Conservation (phyloP, 2,888 invertebrate genomes). For the Acronicta aceris region DNA sequence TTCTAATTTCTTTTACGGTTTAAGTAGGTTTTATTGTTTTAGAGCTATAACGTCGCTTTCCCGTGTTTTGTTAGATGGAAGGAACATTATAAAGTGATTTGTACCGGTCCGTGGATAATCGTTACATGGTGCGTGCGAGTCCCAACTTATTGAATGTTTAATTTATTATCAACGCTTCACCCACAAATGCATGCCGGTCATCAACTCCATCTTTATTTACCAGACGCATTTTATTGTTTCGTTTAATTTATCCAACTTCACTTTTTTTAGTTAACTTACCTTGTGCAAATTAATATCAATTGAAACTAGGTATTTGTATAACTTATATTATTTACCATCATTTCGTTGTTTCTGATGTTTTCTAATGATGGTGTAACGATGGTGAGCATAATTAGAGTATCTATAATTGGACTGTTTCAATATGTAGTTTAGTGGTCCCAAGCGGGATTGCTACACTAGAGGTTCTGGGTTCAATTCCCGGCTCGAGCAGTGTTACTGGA, state of each 20-base stretch:
- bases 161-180: slow-evolving; percentile 58
- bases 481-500: too few relatives aligned
- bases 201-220: slow-evolving; percentile 40
- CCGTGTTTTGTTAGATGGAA: slow-evolving; percentile 63
- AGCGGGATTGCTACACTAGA: too few relatives aligned
- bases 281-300: neutral
- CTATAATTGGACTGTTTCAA: too few relatives aligned
- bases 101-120: slow-evolving; percentile 70
- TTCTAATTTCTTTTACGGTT: slow-evolving; percentile 6
- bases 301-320: neutral
- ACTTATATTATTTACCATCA: neutral
- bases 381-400: too few relatives aligned
- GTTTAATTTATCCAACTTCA: neutral
- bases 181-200: slow-evolving; percentile 39
- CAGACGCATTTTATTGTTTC: slow-evolving; percentile 8
- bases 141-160: slow-evolving; percentile 67
- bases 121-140: slow-evolving; percentile 67
- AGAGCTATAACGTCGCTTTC: slow-evolving; percentile 33
- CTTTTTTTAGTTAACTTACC: neutral
- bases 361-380: too few relatives aligned
- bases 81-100: slow-evolving; percentile 77
- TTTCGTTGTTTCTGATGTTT: neutral
- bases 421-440: too few relatives aligned
- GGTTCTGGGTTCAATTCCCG: too few relatives aligned
- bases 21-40: slow-evolving; percentile 19